These are phyloP conservation scores for Pteronura brasiliensis DNA, from an alignment of 2,113 vertebrate genomes.

Conservation along the genomic window DNA sequence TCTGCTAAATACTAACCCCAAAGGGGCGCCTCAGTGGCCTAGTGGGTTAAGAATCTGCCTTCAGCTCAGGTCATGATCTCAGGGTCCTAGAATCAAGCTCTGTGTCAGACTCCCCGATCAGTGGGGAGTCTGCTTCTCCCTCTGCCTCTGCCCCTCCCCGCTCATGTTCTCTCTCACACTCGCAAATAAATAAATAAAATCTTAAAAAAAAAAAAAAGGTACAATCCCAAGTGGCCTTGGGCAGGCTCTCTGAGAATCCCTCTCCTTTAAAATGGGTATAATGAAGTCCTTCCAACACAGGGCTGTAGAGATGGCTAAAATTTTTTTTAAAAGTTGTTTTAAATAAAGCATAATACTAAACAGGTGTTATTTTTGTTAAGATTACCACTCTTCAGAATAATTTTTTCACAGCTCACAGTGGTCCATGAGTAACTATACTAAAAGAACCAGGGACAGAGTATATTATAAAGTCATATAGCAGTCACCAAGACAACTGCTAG, in stretches of 20 bases:
- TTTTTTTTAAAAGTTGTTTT: neutral
- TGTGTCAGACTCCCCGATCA: no score
- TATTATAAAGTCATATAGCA: neutral
- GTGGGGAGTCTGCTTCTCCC: no score
- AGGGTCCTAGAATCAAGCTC: no score
- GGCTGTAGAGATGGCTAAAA: neutral
- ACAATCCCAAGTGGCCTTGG: no score
- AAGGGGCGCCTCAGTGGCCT: neutral
- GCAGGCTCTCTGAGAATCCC: neutral
- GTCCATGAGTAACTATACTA: neutral
- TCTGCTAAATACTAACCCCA: neutral
- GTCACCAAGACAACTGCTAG: neutral
- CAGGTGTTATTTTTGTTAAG: neutral
- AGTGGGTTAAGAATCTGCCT: neutral
- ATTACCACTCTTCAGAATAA: neutral
- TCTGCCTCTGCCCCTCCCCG: no score
- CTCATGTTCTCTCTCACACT: neutral
- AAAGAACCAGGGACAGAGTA: neutral
- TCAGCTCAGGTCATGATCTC: neutral
- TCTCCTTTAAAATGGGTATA: neutral
- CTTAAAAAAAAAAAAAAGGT: neutral
- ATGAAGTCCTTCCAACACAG: neutral
- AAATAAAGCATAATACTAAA: neutral
- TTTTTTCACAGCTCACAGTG: neutral
- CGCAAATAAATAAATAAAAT: neutral